A percentile compares a stretch with the other conserved stretches of the same genome.
Evolutionary conservation across 2,888 invertebrate species (phyloP).

Genomic region (Crepidodera aurea): DNA sequence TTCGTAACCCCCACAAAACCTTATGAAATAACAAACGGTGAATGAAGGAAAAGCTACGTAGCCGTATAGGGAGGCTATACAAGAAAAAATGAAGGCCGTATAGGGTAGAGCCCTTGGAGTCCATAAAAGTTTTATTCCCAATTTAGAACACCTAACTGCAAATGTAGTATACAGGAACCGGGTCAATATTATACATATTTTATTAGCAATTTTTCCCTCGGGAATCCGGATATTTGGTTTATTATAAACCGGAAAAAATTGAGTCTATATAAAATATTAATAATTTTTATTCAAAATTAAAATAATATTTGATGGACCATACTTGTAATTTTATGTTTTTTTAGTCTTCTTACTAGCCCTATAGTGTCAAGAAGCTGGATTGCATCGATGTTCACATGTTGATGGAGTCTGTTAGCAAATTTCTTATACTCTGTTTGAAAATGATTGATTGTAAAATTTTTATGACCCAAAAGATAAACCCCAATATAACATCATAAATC

Average conservation of each 20-base stretch:
- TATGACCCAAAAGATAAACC: too few species aligned
- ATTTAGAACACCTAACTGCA: conserved; percentile 35
- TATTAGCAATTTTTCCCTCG: not conserved
- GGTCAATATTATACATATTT: conserved; percentile 33
- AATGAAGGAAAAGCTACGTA: conserved; percentile 9
- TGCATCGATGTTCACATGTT: too few species aligned
- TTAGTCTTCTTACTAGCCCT: too few species aligned
- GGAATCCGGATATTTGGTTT: conserved; percentile 14
- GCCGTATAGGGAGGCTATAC: conserved; percentile 15
- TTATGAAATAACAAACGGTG: conserved; percentile 19
- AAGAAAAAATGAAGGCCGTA: conserved; percentile 23
- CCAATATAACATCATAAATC: too few species aligned
- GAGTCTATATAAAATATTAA: too few species aligned
- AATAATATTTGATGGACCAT: too few species aligned
- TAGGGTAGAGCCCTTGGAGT: conserved; percentile 25
- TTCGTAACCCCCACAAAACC: conserved; percentile 9
- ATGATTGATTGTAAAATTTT: too few species aligned
- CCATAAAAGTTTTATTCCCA: conserved; percentile 33
- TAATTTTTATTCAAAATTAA: too few species aligned
- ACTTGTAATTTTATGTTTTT: too few species aligned
- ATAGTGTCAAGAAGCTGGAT: too few species aligned
- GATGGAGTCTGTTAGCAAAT: too few species aligned
- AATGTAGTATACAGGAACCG: conserved; percentile 34
- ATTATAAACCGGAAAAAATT: conserved; percentile 8
- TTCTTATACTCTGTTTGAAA: too few species aligned